These are phyloP conservation scores for Lepeophtheirus salmonis DNA, from an alignment of 1,140 invertebrate genomes.

Conservation along the genomic window DNA sequence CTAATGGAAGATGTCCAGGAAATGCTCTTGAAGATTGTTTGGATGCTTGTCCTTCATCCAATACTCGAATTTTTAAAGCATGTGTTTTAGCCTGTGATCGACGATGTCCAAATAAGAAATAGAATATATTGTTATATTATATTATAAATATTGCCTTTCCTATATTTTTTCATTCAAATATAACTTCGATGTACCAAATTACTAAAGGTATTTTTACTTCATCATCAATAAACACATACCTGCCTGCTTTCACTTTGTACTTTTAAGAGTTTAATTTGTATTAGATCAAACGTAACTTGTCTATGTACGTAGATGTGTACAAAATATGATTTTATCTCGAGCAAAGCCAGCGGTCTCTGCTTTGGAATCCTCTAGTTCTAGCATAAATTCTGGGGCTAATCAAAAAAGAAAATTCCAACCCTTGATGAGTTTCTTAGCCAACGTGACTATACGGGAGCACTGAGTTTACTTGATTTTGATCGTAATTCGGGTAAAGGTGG, in stretches of 20 bases:
- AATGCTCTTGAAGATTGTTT: conserved; percentile 9
- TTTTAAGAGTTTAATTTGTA: no score
- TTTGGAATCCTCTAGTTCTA: conserved; percentile 6
- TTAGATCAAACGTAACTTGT: no score
- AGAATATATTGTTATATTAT: no score
- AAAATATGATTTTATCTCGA: conserved; percentile 24
- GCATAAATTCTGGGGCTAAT: neutral
- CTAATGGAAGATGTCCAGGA: conserved; percentile 8
- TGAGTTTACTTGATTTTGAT: conserved; percentile 58
- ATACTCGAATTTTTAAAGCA: conserved; percentile 7
- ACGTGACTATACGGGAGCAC: conserved; percentile 78
- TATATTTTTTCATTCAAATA: no score
- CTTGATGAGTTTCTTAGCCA: conserved; percentile 75
- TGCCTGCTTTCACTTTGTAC: no score
- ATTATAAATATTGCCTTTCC: no score
- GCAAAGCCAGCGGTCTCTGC: conserved; percentile 22
- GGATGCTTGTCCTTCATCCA: conserved; percentile 15
- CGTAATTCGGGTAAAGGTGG: conserved; percentile 33
- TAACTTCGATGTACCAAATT: no score
- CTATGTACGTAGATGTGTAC: no score
- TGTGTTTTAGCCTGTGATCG: conserved; percentile 13
- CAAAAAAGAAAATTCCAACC: conserved; percentile 38
- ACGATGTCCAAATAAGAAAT: conserved; percentile 13
- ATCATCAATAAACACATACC: no score
- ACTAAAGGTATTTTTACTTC: no score